Evolutionary conservation across 2,113 vertebrate genomes (phyloP).

Genomic region (Catharus fuscescens): DNA sequence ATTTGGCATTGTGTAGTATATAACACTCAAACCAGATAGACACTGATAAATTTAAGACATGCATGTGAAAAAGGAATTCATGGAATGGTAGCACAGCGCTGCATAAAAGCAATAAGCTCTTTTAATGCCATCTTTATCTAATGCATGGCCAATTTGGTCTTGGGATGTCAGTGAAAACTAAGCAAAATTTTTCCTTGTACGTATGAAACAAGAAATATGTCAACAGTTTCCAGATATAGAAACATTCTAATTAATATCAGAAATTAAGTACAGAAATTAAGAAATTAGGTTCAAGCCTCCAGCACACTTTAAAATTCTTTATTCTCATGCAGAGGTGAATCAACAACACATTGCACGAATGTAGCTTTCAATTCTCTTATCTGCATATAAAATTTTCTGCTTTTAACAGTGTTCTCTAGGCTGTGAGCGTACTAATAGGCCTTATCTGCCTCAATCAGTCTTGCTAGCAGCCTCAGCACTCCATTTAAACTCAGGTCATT

Average conservation of each 20-base stretch:
- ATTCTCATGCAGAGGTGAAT: neutral
- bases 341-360: neutral
- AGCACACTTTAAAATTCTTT: neutral
- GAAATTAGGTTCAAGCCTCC: neutral
- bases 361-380: neutral
- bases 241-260: neutral
- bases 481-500: neutral
- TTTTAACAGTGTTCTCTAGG: neutral
- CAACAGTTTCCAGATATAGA: neutral
- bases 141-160: neutral
- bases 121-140: neutral
- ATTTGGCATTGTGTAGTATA: neutral
- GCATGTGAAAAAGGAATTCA: neutral
- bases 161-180: neutral
- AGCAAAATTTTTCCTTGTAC: rapidly evolving
- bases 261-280: neutral
- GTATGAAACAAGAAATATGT: neutral
- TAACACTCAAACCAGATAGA: neutral
- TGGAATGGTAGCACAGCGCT: neutral
- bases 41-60: neutral
- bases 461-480: neutral
- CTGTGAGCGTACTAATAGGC: neutral
- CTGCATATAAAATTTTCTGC: neutral
- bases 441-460: neutral
- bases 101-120: neutral